phyloP scores from a whole-genome alignment of 2,797 vertebrate species.

The Propithecus deckenii region DNA sequence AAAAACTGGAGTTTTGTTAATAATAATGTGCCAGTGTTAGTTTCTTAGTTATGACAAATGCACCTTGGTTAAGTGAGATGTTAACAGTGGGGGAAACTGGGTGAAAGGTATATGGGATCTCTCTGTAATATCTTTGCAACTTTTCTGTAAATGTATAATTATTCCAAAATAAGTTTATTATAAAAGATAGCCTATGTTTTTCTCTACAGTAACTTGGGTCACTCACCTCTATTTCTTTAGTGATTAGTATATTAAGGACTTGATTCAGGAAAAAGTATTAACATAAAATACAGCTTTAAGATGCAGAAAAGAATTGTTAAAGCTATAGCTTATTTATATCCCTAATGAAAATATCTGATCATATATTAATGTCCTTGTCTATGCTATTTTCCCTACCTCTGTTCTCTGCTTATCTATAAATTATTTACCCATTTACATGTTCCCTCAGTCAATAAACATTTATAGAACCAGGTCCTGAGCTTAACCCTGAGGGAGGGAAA shows the following conservation, averaged over 20 bases:
- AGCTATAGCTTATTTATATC: background rate
- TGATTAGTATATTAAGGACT: background rate
- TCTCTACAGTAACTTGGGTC: background rate
- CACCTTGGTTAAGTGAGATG: background rate
- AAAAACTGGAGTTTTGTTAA: background rate
- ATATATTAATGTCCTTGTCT: background rate
- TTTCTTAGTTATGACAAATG: background rate
- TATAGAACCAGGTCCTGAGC: background rate
- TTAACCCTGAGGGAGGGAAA: background rate
- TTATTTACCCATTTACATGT: constrained; percentile 5
- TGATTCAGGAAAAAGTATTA: background rate
- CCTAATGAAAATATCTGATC: background rate
- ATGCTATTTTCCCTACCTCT: background rate
- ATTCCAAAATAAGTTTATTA: constrained; percentile 3
- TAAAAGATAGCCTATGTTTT: constrained; percentile 26
- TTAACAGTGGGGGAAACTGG: background rate
- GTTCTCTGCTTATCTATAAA: background rate
- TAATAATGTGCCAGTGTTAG: background rate
- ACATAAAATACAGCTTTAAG: background rate
- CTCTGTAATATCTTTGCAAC: background rate
- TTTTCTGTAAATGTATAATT: constrained; percentile 50
- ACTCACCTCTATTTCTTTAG: background rate
- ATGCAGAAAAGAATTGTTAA: background rate
- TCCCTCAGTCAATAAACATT: background rate
- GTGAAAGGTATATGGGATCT: background rate